phyloP scores from a whole-genome alignment of 2,888 invertebrate species.

The Nemapogon koenigi region DNA sequence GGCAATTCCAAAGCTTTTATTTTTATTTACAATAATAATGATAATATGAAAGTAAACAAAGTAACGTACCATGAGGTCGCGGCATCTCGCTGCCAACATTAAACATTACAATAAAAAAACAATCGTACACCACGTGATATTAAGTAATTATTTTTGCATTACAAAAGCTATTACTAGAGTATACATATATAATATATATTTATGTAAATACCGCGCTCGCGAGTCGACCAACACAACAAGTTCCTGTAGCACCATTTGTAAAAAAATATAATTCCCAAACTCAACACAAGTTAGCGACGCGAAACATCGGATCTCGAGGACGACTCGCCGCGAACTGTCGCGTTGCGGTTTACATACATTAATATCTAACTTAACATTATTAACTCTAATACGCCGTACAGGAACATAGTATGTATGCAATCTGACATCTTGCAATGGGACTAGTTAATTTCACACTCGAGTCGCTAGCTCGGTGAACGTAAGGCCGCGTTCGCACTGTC shows the following conservation, averaged over 20 bases:
- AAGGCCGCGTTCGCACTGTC: neutral
- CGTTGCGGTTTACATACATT: conserved; percentile 32
- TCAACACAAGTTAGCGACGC: conserved; percentile 25
- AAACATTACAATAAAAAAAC: neutral
- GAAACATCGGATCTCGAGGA: neutral
- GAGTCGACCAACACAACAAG: conserved; percentile 50
- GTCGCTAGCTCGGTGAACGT: neutral
- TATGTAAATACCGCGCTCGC: too few relatives aligned
- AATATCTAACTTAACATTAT: conserved; percentile 35
- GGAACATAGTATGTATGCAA: conserved; percentile 57
- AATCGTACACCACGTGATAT: neutral
- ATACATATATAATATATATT: too few relatives aligned
- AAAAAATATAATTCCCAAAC: conserved; percentile 50
- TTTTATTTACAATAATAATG: conserved; percentile 57
- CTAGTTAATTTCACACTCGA: conserved; percentile 39
- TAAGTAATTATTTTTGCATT: conserved; percentile 5
- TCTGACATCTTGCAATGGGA: conserved; percentile 58
- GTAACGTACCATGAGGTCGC: conserved; percentile 40
- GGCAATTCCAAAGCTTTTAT: conserved; percentile 63
- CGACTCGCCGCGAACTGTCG: too few relatives aligned
- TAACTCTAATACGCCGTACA: conserved; percentile 54
- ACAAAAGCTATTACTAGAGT: conserved; percentile 9
- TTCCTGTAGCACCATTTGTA: conserved; percentile 61
- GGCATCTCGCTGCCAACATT: neutral
- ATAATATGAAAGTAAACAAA: conserved; percentile 64